Evolutionary conservation across 2,797 vertebrate species (phyloP).

Genomic region (Lagorchestes hirsutus): DNA sequence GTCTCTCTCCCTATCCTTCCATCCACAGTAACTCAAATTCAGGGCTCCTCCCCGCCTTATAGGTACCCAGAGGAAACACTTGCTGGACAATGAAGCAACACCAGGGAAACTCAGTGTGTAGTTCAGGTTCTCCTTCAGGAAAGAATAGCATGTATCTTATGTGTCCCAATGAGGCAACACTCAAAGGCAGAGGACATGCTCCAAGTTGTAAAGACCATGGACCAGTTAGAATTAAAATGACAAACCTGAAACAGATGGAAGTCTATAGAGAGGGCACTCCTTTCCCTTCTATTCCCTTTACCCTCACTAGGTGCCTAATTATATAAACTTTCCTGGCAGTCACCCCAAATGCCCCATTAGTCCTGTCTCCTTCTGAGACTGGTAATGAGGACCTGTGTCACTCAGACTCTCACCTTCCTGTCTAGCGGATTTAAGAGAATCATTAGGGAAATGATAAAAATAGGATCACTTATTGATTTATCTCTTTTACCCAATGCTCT

Average conservation of each 20-base stretch:
- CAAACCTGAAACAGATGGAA: background rate
- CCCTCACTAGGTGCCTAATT: conserved; percentile 45
- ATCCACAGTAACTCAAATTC: background rate
- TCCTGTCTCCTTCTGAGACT: conserved; percentile 55
- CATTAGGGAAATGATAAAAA: conserved; percentile 88
- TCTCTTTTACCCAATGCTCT: conserved; percentile 84
- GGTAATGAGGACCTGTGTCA: conserved; percentile 69
- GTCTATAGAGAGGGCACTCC: background rate
- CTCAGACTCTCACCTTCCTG: conserved; percentile 70
- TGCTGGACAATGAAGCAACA: background rate
- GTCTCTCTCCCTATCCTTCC: rapidly evolving
- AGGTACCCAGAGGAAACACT: background rate
- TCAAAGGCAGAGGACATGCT: background rate
- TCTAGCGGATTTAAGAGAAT: conserved; percentile 81
- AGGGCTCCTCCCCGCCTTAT: background rate
- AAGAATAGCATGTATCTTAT: background rate
- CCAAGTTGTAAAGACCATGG: background rate
- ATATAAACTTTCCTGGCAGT: conserved; percentile 66
- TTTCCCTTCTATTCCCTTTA: background rate
- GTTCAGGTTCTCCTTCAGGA: background rate
- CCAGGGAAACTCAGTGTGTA: background rate
- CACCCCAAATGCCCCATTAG: conserved; percentile 61
- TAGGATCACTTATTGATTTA: conserved; percentile 88
- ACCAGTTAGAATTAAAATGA: background rate
- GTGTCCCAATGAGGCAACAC: background rate